A percentile compares a stretch with the other conserved stretches of the same genome.
phyloP scores from a whole-genome alignment of 2,113 vertebrate species.

The Dromiciops gliroides region DNA sequence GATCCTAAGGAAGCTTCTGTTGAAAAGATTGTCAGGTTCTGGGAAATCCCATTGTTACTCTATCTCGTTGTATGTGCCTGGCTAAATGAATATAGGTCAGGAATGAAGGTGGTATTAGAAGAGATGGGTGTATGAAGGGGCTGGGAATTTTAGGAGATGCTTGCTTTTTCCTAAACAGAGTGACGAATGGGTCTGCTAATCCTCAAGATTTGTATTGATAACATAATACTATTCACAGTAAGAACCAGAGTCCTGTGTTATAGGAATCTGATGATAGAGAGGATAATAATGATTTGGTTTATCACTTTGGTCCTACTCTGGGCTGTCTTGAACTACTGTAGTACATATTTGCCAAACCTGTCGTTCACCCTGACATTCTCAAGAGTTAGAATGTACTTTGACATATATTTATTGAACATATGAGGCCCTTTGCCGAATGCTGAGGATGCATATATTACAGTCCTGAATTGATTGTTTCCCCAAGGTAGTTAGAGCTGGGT shows the following conservation, averaged over 20 bases:
- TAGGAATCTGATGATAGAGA: not conserved
- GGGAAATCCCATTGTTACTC: not conserved
- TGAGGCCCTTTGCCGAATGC: not conserved
- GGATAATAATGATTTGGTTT: not conserved
- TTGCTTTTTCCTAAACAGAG: not conserved
- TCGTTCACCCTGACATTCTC: not conserved
- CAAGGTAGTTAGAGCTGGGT: slow-evolving; percentile 17
- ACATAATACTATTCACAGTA: not conserved
- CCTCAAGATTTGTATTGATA: not conserved
- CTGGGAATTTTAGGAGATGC: not conserved
- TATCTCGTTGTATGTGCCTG: slow-evolving; percentile 13
- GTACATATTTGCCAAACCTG: not conserved
- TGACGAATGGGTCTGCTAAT: not conserved
- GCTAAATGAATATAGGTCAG: not conserved
- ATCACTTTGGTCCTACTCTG: not conserved
- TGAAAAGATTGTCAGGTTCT: slow-evolving; percentile 20
- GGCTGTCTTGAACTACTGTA: not conserved
- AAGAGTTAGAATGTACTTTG: slow-evolving; percentile 35
- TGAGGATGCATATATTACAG: not conserved
- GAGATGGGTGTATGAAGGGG: not conserved
- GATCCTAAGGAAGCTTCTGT: slow-evolving; percentile 21
- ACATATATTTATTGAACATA: not conserved
- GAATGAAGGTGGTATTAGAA: not conserved
- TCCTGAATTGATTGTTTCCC: slow-evolving; percentile 19
- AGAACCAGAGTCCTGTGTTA: not conserved